A percentile compares a stretch with the other conserved stretches of the same genome.
These are phyloP conservation scores for Drosophila flavopinicola DNA, from an alignment of 2,888 invertebrate species.

Conservation along the genomic window DNA sequence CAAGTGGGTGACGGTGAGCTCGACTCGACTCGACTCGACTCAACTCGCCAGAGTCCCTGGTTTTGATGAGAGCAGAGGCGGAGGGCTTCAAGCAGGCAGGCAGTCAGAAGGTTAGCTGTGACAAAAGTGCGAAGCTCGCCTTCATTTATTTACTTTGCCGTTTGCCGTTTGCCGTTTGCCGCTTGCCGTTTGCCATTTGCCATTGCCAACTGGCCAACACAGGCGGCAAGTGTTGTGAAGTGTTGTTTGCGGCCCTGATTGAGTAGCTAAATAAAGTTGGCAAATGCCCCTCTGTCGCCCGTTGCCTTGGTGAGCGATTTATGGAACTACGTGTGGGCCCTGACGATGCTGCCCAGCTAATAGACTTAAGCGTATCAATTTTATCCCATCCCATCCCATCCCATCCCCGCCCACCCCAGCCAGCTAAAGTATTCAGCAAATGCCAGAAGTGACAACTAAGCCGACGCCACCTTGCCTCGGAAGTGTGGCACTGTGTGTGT, in stretches of 20 bases:
- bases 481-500: slow-evolving; percentile 20
- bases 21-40: slow-evolving; percentile 13
- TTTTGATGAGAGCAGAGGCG: neutral
- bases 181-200: slow-evolving; percentile 28
- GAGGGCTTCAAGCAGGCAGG: neutral
- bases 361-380: slow-evolving; percentile 61
- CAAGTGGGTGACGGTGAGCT: slow-evolving; percentile 68
- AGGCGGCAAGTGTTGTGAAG: slow-evolving; percentile 54
- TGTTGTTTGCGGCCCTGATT: slow-evolving; percentile 75
- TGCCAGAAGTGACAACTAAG: slow-evolving; percentile 27
- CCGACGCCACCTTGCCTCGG: slow-evolving; percentile 1
- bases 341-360: slow-evolving; percentile 35
- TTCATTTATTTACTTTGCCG: slow-evolving; percentile 70
- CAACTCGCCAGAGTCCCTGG: neutral
- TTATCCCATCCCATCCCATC: slow-evolving; percentile 34
- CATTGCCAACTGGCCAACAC: slow-evolving; percentile 48
- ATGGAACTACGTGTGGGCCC: slow-evolving; percentile 42
- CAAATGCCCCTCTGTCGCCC: slow-evolving; percentile 37
- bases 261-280: slow-evolving; percentile 75
- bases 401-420: too few relatives aligned
- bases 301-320: slow-evolving; percentile 44
- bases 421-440: slow-evolving; percentile 11
- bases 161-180: slow-evolving; percentile 44
- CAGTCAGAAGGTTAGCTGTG: slow-evolving; percentile 23
- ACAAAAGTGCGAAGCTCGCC: slow-evolving; percentile 72